phyloP scores from a whole-genome alignment of 2,113 vertebrate genomes.

The Pelecanus crispus region DNA sequence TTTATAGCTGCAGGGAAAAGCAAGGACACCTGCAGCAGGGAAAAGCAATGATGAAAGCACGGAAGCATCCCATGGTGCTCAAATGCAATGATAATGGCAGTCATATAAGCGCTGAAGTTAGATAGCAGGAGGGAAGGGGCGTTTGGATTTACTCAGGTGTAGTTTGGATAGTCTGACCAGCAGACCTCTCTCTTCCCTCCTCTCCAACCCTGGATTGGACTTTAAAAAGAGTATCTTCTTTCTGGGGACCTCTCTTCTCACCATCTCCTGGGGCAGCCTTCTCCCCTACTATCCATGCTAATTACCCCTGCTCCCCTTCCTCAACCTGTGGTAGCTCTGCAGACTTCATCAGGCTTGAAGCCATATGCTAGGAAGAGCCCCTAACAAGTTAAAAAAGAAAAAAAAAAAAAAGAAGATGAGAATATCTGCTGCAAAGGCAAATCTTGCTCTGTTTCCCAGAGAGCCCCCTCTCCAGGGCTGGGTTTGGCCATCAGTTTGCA shows the following conservation, averaged over 20 bases:
- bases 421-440: background rate
- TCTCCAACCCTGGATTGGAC: background rate
- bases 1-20: background rate
- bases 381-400: background rate
- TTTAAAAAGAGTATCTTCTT: background rate
- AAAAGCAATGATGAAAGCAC: background rate
- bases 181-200: background rate
- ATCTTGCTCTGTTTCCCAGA: background rate
- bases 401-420: background rate
- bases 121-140: background rate
- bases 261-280: background rate
- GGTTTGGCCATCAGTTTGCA: background rate
- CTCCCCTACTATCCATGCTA: background rate
- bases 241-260: background rate
- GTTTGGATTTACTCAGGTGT: background rate
- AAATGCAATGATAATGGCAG: background rate
- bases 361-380: background rate
- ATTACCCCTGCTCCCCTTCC: background rate
- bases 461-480: background rate
- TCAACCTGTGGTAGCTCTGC: background rate
- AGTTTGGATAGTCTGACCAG: background rate
- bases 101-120: background rate
- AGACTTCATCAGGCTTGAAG: background rate
- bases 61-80: background rate
- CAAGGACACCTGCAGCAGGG: background rate